Base-by-base conservation (phyloP, 2,888 invertebrate species). In the Gerris lacustris region DNA sequence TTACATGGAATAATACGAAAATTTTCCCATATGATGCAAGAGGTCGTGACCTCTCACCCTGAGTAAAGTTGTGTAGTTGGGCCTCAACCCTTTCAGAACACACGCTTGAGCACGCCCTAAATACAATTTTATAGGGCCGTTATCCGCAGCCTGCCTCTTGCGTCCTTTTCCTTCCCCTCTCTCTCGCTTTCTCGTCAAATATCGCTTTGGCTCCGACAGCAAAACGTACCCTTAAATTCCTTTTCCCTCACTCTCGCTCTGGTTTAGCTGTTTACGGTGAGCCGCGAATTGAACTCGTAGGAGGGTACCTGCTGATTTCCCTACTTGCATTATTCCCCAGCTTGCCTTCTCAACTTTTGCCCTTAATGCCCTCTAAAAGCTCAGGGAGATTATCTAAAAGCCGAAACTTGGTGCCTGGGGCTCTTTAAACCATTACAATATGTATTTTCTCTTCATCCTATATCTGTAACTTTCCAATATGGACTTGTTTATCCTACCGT, bases 101-200 rank as follows among this genome's bases (percentile, higher is more conserved):
- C 5, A 55, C 55, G 55, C 11, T 55, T 55, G 55, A 55, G 55
- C 55, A 55, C 55, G 2, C 55, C 55, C 15, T 55, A 55, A 55
- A 55, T 55, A 55, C 55, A 55, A 55, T 55, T 55, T 55, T 55
- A 55, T 55, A 55, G 55, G 55, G 55, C 55, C 9, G 55, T 55
- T 55, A 55, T 55, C 55, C 15, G 15, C 55, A 55, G 55, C 55
- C 15, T 55, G 55, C 55, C 55, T 15, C 4, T 55, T 55, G 15
- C 9, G 55, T 9, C 11, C 55, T 11, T 55, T 55, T 55, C 55
- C 55, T 11, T 55, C 5, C 55, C 9, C 55, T 55, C 15, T 55
- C 55, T 55, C 9, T 31, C 31, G 31, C 31, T 31, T 31, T 31
- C 31, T 31, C 31, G 31, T 31, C 31, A 31, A 31, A 31, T 31